Base-by-base conservation (phyloP, 2,113 vertebrate species). In the Neopipo cinnamomea region DNA sequence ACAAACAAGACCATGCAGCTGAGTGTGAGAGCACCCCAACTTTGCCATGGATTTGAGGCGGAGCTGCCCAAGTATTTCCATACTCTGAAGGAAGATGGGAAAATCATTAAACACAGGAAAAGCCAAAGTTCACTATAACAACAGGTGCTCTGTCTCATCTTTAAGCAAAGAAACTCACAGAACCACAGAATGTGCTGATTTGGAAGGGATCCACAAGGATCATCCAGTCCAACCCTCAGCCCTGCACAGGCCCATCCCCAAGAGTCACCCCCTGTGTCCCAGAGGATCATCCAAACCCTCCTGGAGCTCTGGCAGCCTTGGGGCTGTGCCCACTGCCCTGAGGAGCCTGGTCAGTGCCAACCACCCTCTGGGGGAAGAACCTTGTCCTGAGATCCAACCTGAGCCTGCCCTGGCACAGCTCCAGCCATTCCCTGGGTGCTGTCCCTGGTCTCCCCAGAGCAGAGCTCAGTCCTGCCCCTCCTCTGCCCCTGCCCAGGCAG, bases 1-100 rank as follows among this genome's bases (percentile, higher is more conserved):
- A 13, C 20, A n/a, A 81, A 56, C 18, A 28, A 42, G 41, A 35
- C 12, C 11, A 3, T 2, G 24, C 23, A 81, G 20, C 2, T 0
- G 6, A 52, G 27, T 4, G 12, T 30, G 23, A 78, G 14, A 84
- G 12, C 52, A 78, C 22, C 61, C 55, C 46, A 21, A 18, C 5
- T 65, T 49, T 71, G 46, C 46, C 88, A 44, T 0, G 52, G 31
- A 13, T 81, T 27, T 50, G 73, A 58, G 65, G 56, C 31, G 37
- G n/a, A 87, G 17, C 13, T 78, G 31, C 55, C 41, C 46, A 63
- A 41, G 2, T 41, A 53, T 22, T 71, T 74, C 46, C 31, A 14
- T 10, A 10, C 3, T 47, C 77, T 53, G n/a, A 56, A 75, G 84
- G 41, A 61, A 41, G 16, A 49, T 5, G 58, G 52, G 9, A 75